Evolutionary conservation across 2,113 vertebrate species (phyloP).

Genomic region (Pollimyrus isidori): DNA sequence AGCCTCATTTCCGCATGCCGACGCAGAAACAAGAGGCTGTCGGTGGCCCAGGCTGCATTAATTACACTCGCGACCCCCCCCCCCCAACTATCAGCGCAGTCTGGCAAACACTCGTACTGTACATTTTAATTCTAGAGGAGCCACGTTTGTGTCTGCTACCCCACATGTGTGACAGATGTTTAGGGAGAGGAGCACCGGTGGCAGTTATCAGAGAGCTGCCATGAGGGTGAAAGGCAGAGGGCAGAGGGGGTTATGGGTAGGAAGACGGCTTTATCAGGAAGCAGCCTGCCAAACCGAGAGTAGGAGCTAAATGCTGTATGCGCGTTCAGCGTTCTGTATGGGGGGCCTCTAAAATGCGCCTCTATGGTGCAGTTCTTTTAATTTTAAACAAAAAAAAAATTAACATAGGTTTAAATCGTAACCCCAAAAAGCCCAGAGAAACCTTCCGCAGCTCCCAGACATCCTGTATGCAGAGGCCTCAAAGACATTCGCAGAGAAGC

Average conservation of each 20-base stretch:
- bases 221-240: background rate
- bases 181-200: background rate
- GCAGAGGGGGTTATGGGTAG: background rate
- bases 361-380: background rate
- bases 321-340: background rate
- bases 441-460: background rate
- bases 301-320: background rate
- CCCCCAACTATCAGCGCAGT: background rate
- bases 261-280: background rate
- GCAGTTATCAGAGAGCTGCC: background rate
- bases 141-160: background rate
- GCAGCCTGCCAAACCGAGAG: background rate
- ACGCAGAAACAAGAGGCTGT: background rate
- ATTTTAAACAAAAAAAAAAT: background rate
- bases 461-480: background rate
- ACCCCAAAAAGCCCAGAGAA: background rate
- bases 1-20: background rate
- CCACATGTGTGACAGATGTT: constrained; percentile 5
- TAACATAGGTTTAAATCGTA: background rate
- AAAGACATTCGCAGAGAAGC: background rate
- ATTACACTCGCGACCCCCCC: constrained; percentile 4
- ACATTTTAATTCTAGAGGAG: background rate
- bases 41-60: constrained; percentile 16
- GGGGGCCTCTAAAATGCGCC: background rate
- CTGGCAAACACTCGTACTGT: background rate